Evolutionary conservation across 1,140 invertebrate species (phyloP).

Genomic region (Drosophila albomicans): DNA sequence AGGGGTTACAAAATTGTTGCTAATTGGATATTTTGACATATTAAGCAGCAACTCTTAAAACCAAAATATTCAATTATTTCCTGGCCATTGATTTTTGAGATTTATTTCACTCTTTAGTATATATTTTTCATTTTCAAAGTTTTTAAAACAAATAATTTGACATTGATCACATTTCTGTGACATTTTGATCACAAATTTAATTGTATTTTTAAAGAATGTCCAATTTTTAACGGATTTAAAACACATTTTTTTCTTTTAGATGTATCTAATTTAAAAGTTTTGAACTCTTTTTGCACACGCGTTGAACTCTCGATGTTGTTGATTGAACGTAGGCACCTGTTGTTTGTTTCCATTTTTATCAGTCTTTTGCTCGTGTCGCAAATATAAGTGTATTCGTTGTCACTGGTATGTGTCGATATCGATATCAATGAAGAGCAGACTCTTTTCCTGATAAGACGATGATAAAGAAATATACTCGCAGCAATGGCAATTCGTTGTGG

Average conservation of each 20-base stretch:
- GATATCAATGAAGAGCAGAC: conserved; percentile 28
- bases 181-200: too few relatives aligned
- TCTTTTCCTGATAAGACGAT: conserved; percentile 24
- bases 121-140: too few relatives aligned
- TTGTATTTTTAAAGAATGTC: too few relatives aligned
- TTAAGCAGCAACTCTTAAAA: too few relatives aligned
- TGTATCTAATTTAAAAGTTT: background rate
- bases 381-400: background rate
- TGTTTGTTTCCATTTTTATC: conserved; percentile 21
- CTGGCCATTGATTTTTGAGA: too few relatives aligned
- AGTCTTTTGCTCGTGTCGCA: conserved; percentile 5
- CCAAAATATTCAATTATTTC: too few relatives aligned
- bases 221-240: too few relatives aligned
- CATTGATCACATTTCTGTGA: too few relatives aligned
- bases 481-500: background rate
- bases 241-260: background rate
- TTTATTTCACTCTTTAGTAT: too few relatives aligned
- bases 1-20: too few relatives aligned
- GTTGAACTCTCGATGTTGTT: background rate
- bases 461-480: conserved; percentile 25
- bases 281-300: background rate
- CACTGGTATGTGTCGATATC: conserved; percentile 1
- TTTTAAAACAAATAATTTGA: too few relatives aligned
- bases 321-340: conserved; percentile 6
- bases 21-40: too few relatives aligned